Conservation (phyloP, 1,140 invertebrate genomes). For the Drosophila malerkotliana region DNA sequence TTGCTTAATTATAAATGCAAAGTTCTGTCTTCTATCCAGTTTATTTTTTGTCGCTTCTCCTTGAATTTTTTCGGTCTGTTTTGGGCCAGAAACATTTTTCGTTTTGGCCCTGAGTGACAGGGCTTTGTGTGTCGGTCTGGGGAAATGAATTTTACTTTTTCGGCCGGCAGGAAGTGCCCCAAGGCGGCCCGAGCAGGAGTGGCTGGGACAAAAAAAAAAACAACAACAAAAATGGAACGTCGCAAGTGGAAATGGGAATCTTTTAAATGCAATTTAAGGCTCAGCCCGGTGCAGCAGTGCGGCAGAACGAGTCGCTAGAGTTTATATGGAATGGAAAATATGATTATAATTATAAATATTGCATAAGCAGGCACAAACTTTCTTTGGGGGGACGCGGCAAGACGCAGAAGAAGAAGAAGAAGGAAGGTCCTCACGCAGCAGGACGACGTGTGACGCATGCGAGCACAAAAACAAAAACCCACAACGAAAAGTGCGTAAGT, state of each 20-base stretch:
- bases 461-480: slow-evolving; percentile 64
- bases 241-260: slow-evolving; percentile 18
- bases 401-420: neutral
- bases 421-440: slow-evolving; percentile 36
- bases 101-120: slow-evolving; percentile 65
- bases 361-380: slow-evolving; percentile 53
- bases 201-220: slow-evolving; percentile 22
- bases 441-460: slow-evolving; percentile 60
- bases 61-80: slow-evolving; percentile 49
- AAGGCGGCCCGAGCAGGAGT: slow-evolving; percentile 26
- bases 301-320: slow-evolving; percentile 39
- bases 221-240: neutral
- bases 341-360: slow-evolving; percentile 68
- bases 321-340: slow-evolving; percentile 57
- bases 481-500: slow-evolving; percentile 73
- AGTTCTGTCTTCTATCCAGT: slow-evolving; percentile 44
- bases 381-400: neutral
- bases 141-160: slow-evolving; percentile 76
- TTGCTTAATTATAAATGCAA: slow-evolving; percentile 79
- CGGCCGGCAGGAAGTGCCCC: slow-evolving; percentile 72
- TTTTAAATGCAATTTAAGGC: slow-evolving; percentile 65
- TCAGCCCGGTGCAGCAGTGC: slow-evolving; percentile 42
- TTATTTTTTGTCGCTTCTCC: slow-evolving; percentile 9
- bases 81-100: slow-evolving; percentile 51
- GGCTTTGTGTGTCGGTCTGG: slow-evolving; percentile 65